Evolutionary conservation across 2,888 invertebrate species (phyloP).

Genomic region (Ecliptopera silaceata): DNA sequence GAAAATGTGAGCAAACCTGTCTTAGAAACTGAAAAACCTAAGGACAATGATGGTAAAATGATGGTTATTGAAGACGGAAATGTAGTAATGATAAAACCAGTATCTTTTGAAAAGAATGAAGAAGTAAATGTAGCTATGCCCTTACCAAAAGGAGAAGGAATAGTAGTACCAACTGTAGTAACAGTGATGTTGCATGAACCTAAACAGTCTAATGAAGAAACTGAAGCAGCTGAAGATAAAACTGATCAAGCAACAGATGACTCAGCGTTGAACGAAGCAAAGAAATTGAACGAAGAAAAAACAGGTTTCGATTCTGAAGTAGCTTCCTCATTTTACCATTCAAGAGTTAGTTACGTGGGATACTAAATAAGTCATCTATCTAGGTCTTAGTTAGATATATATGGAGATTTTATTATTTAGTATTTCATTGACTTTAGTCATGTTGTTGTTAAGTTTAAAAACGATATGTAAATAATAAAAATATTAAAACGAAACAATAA

Average conservation of each 20-base stretch:
- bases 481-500: background rate
- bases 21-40: conserved; percentile 42
- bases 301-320: conserved; percentile 60
- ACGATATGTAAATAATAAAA: conserved; percentile 26
- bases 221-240: conserved; percentile 31
- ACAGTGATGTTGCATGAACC: conserved; percentile 40
- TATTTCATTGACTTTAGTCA: conserved; percentile 26
- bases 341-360: conserved; percentile 63
- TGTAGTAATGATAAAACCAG: conserved; percentile 41
- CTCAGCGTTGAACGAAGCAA: conserved; percentile 34
- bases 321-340: conserved; percentile 71
- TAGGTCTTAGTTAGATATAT: background rate
- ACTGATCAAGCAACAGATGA: conserved; percentile 11
- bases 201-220: conserved; percentile 29
- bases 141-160: conserved; percentile 35
- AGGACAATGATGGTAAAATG: conserved; percentile 37
- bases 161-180: conserved; percentile 46
- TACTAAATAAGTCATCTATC: conserved; percentile 14
- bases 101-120: conserved; percentile 30
- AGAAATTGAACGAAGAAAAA: conserved; percentile 41
- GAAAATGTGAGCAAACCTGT: conserved; percentile 47
- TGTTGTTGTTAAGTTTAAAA: conserved; percentile 11
- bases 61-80: conserved; percentile 41
- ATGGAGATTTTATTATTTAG: conserved; percentile 22
- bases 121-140: conserved; percentile 35